Percentiles rank a stretch among this genome's conserved stretches.
Conservation (phyloP, 2,888 invertebrate genomes). For the Cetonia aurata region DNA sequence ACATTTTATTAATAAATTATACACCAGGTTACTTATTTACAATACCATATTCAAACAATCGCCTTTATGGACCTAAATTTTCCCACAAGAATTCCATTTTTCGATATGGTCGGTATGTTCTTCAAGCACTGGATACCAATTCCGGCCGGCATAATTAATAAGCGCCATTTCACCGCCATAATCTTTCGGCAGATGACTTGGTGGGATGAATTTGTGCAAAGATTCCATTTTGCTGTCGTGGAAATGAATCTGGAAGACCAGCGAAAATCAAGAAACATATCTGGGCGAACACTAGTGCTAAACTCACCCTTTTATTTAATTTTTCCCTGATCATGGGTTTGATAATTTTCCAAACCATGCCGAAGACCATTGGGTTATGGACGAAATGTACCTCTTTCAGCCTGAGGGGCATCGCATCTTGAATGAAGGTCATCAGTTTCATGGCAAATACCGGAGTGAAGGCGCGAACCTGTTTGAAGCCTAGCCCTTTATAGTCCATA, state of each 20-base stretch:
- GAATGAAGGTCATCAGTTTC: conserved; percentile 83
- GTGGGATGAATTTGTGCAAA: conserved; percentile 79
- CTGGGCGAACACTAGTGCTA: neutral
- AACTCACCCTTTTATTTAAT: conserved; percentile 78
- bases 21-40: neutral
- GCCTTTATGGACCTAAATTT: conserved; percentile 14
- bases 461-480: conserved; percentile 78
- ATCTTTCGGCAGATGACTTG: conserved; percentile 79
- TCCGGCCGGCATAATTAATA: conserved; percentile 81
- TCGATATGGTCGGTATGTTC: conserved; percentile 75
- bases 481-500: conserved; percentile 85
- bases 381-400: conserved; percentile 89
- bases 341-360: conserved; percentile 86
- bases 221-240: conserved; percentile 86
- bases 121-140: conserved; percentile 82
- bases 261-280: too few species aligned
- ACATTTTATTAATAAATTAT: neutral
- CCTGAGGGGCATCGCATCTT: conserved; percentile 88
- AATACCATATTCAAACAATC: neutral
- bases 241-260: conserved; percentile 78
- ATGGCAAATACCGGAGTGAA: conserved; percentile 81
- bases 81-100: conserved; percentile 78
- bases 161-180: conserved; percentile 82
- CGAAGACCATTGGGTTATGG: conserved; percentile 87
- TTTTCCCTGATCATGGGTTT: conserved; percentile 87